Percentiles rank a stretch among this genome's conserved stretches.
These are phyloP conservation scores for Cynocephalus volans DNA, from an alignment of 2,113 vertebrate species.

Conservation along the genomic window DNA sequence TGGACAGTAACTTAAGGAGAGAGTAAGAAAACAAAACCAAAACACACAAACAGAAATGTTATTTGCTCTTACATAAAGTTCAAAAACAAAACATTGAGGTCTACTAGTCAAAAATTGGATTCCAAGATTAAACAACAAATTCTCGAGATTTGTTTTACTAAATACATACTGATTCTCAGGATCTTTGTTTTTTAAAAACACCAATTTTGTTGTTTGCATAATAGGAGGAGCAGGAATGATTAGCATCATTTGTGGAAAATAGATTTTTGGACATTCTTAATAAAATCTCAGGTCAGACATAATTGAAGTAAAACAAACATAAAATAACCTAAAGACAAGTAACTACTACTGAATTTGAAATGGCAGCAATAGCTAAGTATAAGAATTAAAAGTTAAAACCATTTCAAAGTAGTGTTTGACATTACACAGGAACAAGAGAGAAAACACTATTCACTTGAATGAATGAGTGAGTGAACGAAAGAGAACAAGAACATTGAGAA, in stretches of 20 bases:
- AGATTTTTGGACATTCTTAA: not conserved
- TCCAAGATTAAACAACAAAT: slow-evolving; percentile 45
- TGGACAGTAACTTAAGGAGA: not conserved
- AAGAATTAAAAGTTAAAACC: slow-evolving; percentile 24
- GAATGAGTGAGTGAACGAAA: not conserved
- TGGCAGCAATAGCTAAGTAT: not conserved
- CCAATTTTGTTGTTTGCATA: not conserved
- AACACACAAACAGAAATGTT: slow-evolving; percentile 19
- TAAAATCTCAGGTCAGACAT: slow-evolving; percentile 4
- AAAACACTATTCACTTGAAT: slow-evolving; percentile 29
- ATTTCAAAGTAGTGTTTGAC: slow-evolving; percentile 41
- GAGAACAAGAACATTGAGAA: slow-evolving; percentile 18
- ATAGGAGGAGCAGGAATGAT: not conserved
- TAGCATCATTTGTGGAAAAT: slow-evolving; percentile 20
- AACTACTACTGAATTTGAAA: slow-evolving; percentile 35
- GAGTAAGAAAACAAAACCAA: slow-evolving; percentile 31
- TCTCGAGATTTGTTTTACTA: slow-evolving; percentile 41
- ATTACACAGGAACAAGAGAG: not conserved
- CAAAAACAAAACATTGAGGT: slow-evolving; percentile 11
- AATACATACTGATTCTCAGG: not conserved
- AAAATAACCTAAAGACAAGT: slow-evolving; percentile 1
- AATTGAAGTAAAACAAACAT: slow-evolving; percentile 52
- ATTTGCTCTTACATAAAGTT: slow-evolving; percentile 45
- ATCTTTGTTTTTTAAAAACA: slow-evolving; percentile 54
- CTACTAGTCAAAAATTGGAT: not conserved